Evolutionary conservation across 1,140 invertebrate species (phyloP).

Genomic region (Tetramorium parvispinum): DNA sequence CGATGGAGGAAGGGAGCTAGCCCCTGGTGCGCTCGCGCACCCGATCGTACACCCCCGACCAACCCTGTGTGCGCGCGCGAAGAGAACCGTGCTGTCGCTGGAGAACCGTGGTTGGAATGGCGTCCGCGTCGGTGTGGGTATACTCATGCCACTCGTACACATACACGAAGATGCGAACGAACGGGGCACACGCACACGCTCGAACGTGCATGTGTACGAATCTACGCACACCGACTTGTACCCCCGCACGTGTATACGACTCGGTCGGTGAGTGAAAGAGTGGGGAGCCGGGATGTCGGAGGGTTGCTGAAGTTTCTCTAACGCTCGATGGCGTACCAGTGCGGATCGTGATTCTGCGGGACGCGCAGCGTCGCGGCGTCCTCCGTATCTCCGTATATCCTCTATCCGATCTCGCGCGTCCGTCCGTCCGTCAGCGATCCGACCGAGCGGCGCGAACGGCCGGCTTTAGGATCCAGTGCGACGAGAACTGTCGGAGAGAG

Average conservation of each 20-base stretch:
- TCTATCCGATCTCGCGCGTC: conserved; percentile 40
- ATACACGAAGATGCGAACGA: not conserved
- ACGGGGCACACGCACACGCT: conserved; percentile 8
- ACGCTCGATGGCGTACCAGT: conserved; percentile 85
- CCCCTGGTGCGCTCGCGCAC: conserved; percentile 73
- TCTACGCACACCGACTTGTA: not conserved
- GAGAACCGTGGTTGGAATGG: conserved; percentile 65
- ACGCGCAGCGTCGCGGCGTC: conserved; percentile 79
- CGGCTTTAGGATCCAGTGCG: conserved; percentile 4
- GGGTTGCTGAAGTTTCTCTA: conserved; percentile 81
- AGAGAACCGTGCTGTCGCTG: conserved; percentile 51
- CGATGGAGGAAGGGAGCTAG: conserved; percentile 46
- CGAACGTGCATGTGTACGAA: not conserved
- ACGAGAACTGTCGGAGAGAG: not conserved
- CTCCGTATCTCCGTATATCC: conserved; percentile 31
- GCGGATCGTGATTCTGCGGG: conserved; percentile 84
- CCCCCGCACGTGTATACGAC: conserved; percentile 37
- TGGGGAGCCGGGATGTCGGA: conserved; percentile 67
- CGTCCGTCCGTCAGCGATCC: conserved; percentile 39
- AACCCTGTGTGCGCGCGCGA: conserved; percentile 71
- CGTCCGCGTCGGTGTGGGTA: conserved; percentile 48
- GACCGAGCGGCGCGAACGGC: conserved; percentile 33
- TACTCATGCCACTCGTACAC: not conserved
- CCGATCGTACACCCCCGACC: conserved; percentile 50
- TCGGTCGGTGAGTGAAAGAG: conserved; percentile 37